Conservation (phyloP, 1,140 invertebrate species). For the Semibalanus balanoides region DNA sequence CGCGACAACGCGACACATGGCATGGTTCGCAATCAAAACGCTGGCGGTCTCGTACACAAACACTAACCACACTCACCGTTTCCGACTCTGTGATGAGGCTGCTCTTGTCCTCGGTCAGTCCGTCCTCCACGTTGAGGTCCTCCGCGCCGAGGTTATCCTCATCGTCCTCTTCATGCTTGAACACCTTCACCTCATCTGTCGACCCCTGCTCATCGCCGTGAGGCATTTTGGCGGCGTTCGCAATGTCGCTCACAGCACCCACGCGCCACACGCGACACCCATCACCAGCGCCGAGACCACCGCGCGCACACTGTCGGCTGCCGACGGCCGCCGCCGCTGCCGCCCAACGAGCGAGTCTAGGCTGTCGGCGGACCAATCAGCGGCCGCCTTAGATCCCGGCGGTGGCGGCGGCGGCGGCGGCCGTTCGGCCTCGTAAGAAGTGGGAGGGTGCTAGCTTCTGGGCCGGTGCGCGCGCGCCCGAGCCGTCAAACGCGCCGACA, state of each 20-base stretch:
- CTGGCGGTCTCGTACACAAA: no score
- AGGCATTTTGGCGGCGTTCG: background rate
- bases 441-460: background rate
- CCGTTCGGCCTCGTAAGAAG: background rate
- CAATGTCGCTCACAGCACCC: background rate
- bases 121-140: conserved; percentile 12
- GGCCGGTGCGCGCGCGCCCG: background rate
- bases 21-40: no score
- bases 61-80: background rate
- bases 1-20: no score
- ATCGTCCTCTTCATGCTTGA: conserved; percentile 15
- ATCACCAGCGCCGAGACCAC: background rate
- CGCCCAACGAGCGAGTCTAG: background rate
- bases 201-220: conserved; percentile 12
- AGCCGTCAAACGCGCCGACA: background rate
- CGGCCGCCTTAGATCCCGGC: conserved; percentile 2
- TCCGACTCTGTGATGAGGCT: conserved; percentile 15
- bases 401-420: background rate
- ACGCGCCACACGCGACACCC: background rate
- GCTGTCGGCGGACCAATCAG: background rate
- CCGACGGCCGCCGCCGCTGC: background rate
- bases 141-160: conserved; percentile 7
- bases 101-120: conserved; percentile 13
- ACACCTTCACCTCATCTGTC: conserved; percentile 15
- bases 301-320: background rate